Evolutionary conservation across 1,140 invertebrate species (phyloP), one percentile per base, ranked within the genome.

Genomic region (Euura lappo): DNA sequence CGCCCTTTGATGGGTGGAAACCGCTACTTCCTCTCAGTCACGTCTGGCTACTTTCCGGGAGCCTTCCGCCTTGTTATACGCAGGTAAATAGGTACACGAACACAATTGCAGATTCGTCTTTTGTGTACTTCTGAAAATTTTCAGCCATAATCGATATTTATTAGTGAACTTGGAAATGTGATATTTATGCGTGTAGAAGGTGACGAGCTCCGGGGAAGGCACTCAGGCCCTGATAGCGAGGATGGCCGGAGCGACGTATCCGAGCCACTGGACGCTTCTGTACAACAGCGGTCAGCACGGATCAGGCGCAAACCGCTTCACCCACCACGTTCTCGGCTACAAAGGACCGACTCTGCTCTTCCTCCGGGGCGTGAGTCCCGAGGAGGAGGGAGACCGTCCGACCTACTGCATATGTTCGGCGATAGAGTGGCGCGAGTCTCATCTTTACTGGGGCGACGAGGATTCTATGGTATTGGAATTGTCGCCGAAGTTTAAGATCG

Each of bases 251-350:
- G 86, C 83, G 47, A 85, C 88, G 13, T 90, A 86, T 79, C 90
- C 90, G 8, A 93, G 93, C 47, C 94, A 96, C 87, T 98, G 96
- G 96, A 91, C 92, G 5, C 87, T 93, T 47, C 87, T 98, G 11
- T 98, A 97, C 86, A 92, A 93, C 77, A 95, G 95, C 69, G 90
- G 93, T 77, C 91, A 95, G 71, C 93, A 97, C 83, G 96, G 96
- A 3, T 85, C 95, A 6, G 96, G 95, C 43, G 91, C 93, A 46
- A 98, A 97, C 88, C 91, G 96, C 11, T 96, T 98, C 85, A 87
- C 94, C 79, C 94, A 96, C 81, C 96, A 97, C 86, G 93, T 97
- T 2, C 89, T 96, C 28, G 92, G 93, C 6, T 98, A 98, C 86
- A 85, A 93, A 68, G 95, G 96, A 3, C 94, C 96, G 0, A 96